Conservation (phyloP, 1,140 invertebrate species). For the Coptotermes formosanus region DNA sequence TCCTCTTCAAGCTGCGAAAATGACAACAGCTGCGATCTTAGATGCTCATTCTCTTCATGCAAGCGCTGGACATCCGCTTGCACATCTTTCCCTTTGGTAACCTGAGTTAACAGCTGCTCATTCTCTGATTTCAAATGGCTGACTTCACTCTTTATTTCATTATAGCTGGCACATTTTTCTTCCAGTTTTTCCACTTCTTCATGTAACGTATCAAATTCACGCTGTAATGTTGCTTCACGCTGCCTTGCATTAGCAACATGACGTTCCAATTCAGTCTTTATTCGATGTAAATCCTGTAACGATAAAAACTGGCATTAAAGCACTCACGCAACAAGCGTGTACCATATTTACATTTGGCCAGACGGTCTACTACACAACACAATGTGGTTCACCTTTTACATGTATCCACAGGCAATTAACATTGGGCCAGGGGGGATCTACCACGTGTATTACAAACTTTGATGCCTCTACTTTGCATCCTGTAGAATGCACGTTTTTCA, state of each 20-base stretch:
- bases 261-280: constrained; percentile 54
- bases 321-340: no score
- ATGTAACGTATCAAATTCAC: background rate
- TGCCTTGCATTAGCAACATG: constrained; percentile 46
- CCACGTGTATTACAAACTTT: no score
- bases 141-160: constrained; percentile 21
- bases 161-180: background rate
- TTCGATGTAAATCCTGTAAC: constrained; percentile 54
- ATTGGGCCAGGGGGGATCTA: no score
- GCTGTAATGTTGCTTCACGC: constrained; percentile 18
- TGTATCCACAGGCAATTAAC: no score
- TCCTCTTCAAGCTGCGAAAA: constrained; percentile 27
- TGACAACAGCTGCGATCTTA: background rate
- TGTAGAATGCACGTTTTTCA: no score
- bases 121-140: constrained; percentile 17
- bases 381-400: no score
- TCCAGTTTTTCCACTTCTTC: constrained; percentile 24
- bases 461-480: no score
- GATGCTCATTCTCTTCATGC: constrained; percentile 23
- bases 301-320: constrained; percentile 32
- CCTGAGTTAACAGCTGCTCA: constrained; percentile 6
- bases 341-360: no score
- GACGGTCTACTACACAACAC: no score
- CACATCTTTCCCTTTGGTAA: background rate
- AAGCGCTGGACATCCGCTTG: background rate